Conservation (phyloP, 2,888 invertebrate genomes). For the Aleiodes testaceus region DNA sequence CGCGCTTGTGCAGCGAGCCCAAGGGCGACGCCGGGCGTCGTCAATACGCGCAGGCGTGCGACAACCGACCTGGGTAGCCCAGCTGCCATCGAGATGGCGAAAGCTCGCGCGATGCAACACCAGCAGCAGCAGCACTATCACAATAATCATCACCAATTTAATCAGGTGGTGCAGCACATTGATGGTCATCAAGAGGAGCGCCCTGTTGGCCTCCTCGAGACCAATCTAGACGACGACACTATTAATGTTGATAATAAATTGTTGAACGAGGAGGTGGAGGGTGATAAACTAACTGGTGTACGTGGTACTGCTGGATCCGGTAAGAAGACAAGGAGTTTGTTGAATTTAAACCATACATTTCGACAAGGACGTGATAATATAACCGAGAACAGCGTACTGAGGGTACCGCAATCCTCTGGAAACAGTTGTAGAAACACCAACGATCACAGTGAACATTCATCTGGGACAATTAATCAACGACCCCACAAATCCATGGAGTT, state of each 20-base stretch:
- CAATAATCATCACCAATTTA: constrained; percentile 41
- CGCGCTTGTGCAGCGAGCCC: constrained; percentile 68
- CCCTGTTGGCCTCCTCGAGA: constrained; percentile 89
- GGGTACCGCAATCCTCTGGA: constrained; percentile 70
- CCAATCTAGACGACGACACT: constrained; percentile 87
- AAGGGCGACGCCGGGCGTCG: constrained; percentile 68
- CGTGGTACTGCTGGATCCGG: constrained; percentile 57
- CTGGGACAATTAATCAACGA: constrained; percentile 66
- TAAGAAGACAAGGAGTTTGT: constrained; percentile 80
- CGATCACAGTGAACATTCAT: constrained; percentile 66
- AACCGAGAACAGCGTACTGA: constrained; percentile 65
- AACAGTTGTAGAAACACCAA: constrained; percentile 63
- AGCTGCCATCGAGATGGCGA: constrained; percentile 72
- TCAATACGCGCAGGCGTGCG: constrained; percentile 72
- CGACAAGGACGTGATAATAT: constrained; percentile 74
- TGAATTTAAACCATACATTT: constrained; percentile 75
- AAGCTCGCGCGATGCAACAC: constrained; percentile 68
- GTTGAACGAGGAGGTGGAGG: background rate
- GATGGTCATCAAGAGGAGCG: constrained; percentile 73
- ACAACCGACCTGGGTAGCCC: constrained; percentile 71
- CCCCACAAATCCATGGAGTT: constrained; percentile 97
- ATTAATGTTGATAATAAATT: constrained; percentile 33
- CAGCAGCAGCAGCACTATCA: constrained; percentile 45
- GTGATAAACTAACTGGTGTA: background rate
- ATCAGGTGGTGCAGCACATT: constrained; percentile 35